Conservation (phyloP, 2,888 invertebrate genomes). For the Gisinianus flammeolus region DNA sequence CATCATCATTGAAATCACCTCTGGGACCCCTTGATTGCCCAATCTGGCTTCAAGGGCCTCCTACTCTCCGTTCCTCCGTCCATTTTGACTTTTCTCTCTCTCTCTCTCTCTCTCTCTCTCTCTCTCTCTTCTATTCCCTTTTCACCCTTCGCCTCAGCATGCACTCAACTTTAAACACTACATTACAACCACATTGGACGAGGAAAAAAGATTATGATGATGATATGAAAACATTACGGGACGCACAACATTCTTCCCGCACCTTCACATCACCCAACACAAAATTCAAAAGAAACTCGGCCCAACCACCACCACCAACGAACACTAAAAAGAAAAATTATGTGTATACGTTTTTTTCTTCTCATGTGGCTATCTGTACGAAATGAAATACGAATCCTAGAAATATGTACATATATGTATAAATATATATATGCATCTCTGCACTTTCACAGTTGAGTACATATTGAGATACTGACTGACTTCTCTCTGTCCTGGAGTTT, state of each 20-base stretch:
- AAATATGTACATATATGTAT: not conserved
- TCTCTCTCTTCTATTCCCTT: not conserved
- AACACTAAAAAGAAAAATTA: not conserved
- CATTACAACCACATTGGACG: constrained; percentile 6
- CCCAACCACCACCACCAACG: not conserved
- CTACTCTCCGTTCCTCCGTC: constrained; percentile 39
- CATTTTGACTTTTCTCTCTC: constrained; percentile 40
- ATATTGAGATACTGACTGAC: no score
- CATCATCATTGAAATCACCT: constrained; percentile 41
- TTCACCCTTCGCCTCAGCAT: constrained; percentile 8
- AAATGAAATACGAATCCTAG: not conserved
- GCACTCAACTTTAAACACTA: constrained; percentile 12
- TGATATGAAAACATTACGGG: constrained; percentile 31
- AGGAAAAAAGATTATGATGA: constrained; percentile 25
- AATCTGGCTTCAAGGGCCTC: constrained; percentile 50
- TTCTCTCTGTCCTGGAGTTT: no score
- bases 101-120: constrained; percentile 18
- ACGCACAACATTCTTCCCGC: constrained; percentile 31
- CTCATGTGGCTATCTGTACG: not conserved
- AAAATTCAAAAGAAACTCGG: not conserved
- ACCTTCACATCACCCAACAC: not conserved
- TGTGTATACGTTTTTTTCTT: not conserved
- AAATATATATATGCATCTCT: not conserved
- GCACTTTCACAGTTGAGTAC: not conserved
- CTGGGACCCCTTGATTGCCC: constrained; percentile 47